Conservation (phyloP, 2,888 invertebrate species). For the Pteria penguin region DNA sequence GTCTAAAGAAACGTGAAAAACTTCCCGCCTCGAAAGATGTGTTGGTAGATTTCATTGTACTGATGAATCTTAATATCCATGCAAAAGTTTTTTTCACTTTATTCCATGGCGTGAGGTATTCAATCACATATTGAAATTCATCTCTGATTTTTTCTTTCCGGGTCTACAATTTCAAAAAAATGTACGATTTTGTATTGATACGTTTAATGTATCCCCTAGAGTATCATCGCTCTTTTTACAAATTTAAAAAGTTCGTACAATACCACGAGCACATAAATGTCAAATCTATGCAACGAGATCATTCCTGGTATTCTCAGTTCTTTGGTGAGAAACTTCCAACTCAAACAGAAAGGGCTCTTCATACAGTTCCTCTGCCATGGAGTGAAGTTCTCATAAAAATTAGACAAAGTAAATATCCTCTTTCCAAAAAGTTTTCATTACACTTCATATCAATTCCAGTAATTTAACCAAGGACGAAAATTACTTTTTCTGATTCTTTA, state of each 20-base stretch:
- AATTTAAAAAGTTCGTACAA: neutral
- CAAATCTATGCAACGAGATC: neutral
- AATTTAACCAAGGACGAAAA: no score
- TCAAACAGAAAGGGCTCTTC: neutral
- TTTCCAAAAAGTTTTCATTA: no score
- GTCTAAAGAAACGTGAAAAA: neutral
- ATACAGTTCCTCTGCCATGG: neutral
- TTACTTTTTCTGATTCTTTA: neutral
- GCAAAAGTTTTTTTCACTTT: neutral
- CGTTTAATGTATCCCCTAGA: neutral
- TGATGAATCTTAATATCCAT: neutral
- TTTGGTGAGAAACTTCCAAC: neutral
- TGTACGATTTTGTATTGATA: neutral
- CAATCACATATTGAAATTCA: no score
- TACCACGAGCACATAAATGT: neutral
- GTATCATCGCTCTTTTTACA: neutral
- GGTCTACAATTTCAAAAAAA: neutral
- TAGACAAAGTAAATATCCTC: neutral
- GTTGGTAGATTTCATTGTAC: neutral
- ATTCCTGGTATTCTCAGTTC: neutral
- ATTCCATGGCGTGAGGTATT: neutral
- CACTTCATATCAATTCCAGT: no score
- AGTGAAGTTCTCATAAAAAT: neutral
- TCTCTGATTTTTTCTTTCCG: neutral
- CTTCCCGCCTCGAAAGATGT: neutral